A percentile compares a stretch with the other conserved stretches of the same genome.
These are phyloP conservation scores for Callitettix versicolor DNA, from an alignment of 1,140 invertebrate genomes.

Conservation along the genomic window DNA sequence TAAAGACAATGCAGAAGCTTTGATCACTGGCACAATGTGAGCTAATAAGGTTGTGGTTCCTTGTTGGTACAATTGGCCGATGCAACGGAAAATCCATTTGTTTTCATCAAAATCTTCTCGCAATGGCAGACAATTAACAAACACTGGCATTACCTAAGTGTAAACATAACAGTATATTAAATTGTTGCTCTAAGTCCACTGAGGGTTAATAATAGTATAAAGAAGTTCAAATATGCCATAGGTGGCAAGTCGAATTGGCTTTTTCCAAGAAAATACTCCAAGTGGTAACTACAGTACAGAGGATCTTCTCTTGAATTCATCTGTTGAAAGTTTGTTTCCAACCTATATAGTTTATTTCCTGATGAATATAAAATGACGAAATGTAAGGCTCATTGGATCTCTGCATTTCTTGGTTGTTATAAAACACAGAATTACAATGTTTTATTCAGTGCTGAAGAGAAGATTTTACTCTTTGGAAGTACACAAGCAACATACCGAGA, in stretches of 20 bases:
- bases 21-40: conserved; percentile 42
- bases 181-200: not conserved
- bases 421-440: no score
- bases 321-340: no score
- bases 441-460: no score
- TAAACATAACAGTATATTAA: conserved; percentile 13
- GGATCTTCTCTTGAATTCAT: no score
- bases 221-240: no score
- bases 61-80: conserved; percentile 47
- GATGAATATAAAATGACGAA: not conserved
- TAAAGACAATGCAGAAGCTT: conserved; percentile 23
- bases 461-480: no score
- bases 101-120: conserved; percentile 67
- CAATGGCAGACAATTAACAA: conserved; percentile 58
- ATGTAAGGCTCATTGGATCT: not conserved
- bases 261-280: no score
- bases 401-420: no score
- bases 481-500: no score
- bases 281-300: no score
- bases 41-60: conserved; percentile 40
- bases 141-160: conserved; percentile 55
- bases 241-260: no score
- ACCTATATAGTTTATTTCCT: not conserved
- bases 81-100: conserved; percentile 52
- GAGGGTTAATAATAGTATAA: not conserved